A percentile compares a stretch with the other conserved stretches of the same genome.
Evolutionary conservation across 37 sponge, comb jelly and placozoan genomes (phyloP).

Genomic region (Lycopodina hypogea): DNA sequence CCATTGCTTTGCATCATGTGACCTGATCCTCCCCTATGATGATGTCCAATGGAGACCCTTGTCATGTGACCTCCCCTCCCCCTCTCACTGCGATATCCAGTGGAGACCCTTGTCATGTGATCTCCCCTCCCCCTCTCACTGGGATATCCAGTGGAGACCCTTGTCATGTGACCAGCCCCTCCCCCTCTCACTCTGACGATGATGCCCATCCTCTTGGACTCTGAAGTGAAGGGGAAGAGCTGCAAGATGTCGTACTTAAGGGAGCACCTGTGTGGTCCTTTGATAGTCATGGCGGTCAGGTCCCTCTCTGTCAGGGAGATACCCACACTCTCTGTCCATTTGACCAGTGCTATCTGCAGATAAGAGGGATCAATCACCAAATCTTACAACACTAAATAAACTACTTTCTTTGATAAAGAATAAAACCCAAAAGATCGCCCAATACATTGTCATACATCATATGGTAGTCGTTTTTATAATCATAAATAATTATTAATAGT

Average conservation of each 20-base stretch:
- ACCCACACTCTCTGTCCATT: constrained; percentile 90
- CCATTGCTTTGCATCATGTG: no score
- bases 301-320: constrained; percentile 59
- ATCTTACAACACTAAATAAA: background rate
- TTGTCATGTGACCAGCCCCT: no score
- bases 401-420: background rate
- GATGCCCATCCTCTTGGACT: constrained; percentile 95
- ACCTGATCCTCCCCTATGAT: no score
- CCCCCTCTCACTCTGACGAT: constrained; percentile 65
- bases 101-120: no score
- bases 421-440: background rate
- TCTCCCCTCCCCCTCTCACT: no score
- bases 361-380: background rate
- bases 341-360: constrained; percentile 83
- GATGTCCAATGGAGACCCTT: no score
- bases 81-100: no score
- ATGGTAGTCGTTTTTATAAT: no score
- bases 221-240: constrained; percentile 93
- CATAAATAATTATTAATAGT: no score
- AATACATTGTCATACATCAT: constrained; percentile 4
- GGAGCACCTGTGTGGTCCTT: constrained; percentile 41
- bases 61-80: no score
- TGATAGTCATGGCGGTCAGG: constrained; percentile 43
- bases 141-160: no score
- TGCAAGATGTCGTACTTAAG: constrained; percentile 66